Evolutionary conservation across 1,140 invertebrate species (phyloP).

Genomic region (Maniola jurtina): DNA sequence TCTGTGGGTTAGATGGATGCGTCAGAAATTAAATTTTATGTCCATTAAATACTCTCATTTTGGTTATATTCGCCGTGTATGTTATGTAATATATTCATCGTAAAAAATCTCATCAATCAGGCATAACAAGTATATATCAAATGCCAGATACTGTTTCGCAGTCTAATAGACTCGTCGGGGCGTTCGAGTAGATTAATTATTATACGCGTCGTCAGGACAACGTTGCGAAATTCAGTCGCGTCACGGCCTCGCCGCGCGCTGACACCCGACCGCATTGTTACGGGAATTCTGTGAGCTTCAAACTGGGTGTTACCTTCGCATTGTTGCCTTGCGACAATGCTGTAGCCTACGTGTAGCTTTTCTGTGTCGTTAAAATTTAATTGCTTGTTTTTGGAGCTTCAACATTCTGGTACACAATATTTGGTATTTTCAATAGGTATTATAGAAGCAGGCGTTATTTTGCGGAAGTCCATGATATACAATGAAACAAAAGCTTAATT

Average conservation of each 20-base stretch:
- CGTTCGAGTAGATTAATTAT: constrained; percentile 62
- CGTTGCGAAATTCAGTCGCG: constrained; percentile 40
- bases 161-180: constrained; percentile 58
- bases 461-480: no score
- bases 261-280: constrained; percentile 36
- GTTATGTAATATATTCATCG: no score
- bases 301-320: constrained; percentile 21
- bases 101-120: constrained; percentile 39
- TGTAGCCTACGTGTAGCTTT: constrained; percentile 1
- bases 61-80: no score
- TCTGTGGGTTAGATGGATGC: no score
- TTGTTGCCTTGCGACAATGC: constrained; percentile 20
- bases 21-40: no score
- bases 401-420: no score
- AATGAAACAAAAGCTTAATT: no score
- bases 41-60: no score
- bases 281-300: neutral
- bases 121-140: constrained; percentile 47
- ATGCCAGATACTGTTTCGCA: constrained; percentile 60
- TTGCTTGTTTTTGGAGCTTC: no score
- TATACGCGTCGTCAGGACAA: constrained; percentile 37
- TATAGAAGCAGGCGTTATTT: no score
- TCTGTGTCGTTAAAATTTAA: neutral
- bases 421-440: no score
- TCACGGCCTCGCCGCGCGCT: constrained; percentile 39